Conservation (phyloP, 2,797 vertebrate species). For the Diceros bicornis region DNA sequence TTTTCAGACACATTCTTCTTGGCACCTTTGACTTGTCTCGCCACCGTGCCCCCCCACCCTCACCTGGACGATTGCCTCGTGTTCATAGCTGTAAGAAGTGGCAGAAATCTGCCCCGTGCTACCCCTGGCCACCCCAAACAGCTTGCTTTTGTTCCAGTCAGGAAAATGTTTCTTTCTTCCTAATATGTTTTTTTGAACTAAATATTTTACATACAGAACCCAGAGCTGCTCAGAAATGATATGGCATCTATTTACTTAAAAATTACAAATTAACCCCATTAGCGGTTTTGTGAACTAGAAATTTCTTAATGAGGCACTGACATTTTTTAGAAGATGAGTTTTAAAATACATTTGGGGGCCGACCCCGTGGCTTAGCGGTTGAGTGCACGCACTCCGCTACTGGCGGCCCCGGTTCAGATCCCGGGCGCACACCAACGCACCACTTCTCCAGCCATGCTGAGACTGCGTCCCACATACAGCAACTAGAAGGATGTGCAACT, state of each 20-base stretch:
- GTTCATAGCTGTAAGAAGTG: background rate
- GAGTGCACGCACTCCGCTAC: no score
- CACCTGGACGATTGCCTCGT: background rate
- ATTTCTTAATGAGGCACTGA: background rate
- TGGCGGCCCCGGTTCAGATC: no score
- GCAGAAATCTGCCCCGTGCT: background rate
- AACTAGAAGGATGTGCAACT: no score
- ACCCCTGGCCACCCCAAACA: background rate
- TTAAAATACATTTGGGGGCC: background rate
- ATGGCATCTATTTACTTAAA: slow-evolving; percentile 50
- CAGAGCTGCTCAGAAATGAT: slow-evolving; percentile 6
- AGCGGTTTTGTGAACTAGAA: slow-evolving; percentile 48
- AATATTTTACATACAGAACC: background rate
- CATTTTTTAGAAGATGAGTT: slow-evolving; percentile 43
- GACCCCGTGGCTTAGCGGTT: no score
- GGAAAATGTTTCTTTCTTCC: slow-evolving; percentile 3
- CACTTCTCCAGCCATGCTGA: no score
- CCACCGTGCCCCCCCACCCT: rapidly evolving
- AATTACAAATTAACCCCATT: background rate
- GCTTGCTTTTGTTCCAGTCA: background rate
- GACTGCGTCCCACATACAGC: no score
- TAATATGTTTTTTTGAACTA: background rate
- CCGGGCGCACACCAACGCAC: no score
- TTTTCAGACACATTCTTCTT: background rate
- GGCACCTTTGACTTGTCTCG: background rate